Evolutionary conservation across 2,113 vertebrate genomes (phyloP).

Genomic region (Geothlypis trichas): DNA sequence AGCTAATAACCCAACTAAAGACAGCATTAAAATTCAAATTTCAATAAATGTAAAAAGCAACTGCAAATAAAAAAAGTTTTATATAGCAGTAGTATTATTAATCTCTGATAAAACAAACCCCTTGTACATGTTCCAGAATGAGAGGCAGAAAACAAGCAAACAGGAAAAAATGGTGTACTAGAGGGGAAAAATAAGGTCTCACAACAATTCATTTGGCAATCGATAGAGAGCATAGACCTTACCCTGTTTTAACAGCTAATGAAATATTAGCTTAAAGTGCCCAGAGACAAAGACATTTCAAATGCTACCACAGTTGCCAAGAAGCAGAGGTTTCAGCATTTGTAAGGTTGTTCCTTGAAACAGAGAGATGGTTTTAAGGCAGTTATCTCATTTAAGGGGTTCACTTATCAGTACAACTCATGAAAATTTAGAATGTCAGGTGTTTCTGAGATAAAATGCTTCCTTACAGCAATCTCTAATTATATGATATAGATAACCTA

Average conservation of each 20-base stretch:
- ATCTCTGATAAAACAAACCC: neutral
- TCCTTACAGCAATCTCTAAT: slow-evolving; percentile 4
- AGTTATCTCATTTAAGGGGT: slow-evolving; percentile 10
- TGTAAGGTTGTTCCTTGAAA: neutral
- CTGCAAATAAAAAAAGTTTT: neutral
- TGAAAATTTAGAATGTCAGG: slow-evolving; percentile 25
- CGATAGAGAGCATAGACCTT: slow-evolving; percentile 3
- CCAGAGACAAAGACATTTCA: neutral
- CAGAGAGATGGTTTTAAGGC: neutral
- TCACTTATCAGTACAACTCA: neutral
- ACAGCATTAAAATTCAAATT: slow-evolving; percentile 47
- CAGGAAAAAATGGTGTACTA: neutral
- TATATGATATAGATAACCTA: neutral
- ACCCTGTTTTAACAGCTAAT: slow-evolving; percentile 26
- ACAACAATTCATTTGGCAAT: neutral
- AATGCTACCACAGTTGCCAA: neutral
- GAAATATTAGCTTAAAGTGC: slow-evolving; percentile 16
- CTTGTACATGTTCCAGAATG: neutral
- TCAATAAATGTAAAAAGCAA: neutral
- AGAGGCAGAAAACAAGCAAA: slow-evolving; percentile 6
- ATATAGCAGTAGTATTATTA: neutral
- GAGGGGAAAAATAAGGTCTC: neutral
- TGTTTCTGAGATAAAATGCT: slow-evolving; percentile 6
- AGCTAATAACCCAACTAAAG: slow-evolving; percentile 18
- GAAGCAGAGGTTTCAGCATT: slow-evolving; percentile 9